phyloP scores from a whole-genome alignment of 2,797 vertebrate species.

The Morus bassanus region DNA sequence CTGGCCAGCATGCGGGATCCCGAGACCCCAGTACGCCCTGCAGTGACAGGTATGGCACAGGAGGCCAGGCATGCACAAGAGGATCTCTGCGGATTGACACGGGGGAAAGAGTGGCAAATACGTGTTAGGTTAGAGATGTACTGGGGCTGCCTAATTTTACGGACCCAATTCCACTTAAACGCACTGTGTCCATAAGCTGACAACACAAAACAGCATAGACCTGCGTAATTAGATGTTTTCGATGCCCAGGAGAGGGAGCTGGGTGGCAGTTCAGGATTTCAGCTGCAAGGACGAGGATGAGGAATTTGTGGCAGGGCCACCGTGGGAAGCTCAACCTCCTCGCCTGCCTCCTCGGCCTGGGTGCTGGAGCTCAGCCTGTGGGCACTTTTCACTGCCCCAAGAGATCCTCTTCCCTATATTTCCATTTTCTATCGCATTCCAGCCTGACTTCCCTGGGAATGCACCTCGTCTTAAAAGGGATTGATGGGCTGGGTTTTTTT shows the following conservation, averaged over 20 bases:
- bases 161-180: not conserved
- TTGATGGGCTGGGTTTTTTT: not conserved
- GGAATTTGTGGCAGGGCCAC: not conserved
- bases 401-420: not conserved
- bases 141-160: not conserved
- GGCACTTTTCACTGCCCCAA: too few relatives aligned
- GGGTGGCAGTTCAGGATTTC: not conserved
- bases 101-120: not conserved
- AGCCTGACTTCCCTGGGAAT: not conserved
- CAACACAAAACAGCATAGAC: not conserved
- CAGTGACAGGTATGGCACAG: accelerated
- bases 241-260: not conserved
- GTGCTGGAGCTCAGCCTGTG: not conserved
- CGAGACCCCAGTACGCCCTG: accelerated
- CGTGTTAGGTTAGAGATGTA: accelerated
- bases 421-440: not conserved
- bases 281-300: not conserved
- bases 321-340: not conserved
- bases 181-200: accelerated
- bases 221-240: not conserved
- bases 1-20: not conserved
- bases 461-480: not conserved
- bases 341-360: accelerated
- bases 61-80: accelerated
- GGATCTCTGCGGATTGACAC: accelerated